A percentile compares a stretch with the other conserved stretches of the same genome.
Evolutionary conservation across 2,113 vertebrate species (phyloP).

Genomic region (Cariama cristata): DNA sequence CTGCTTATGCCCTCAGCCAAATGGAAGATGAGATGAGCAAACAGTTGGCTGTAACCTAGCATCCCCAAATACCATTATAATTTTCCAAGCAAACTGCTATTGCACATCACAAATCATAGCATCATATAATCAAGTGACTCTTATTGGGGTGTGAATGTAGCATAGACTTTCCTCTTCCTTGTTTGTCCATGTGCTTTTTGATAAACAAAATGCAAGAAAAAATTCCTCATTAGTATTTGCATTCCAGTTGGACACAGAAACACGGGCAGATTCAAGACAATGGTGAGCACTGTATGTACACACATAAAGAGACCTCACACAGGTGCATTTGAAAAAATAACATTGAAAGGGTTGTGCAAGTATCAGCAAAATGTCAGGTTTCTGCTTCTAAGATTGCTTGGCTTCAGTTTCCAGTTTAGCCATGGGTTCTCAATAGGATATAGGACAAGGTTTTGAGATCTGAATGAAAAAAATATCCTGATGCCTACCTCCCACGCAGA

Average conservation of each 20-base stretch:
- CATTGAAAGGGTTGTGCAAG: not conserved
- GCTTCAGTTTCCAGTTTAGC: not conserved
- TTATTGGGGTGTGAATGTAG: not conserved
- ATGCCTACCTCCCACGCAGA: not conserved
- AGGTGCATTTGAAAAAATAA: not conserved
- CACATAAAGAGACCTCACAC: not conserved
- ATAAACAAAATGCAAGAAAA: not conserved
- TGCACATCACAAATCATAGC: not conserved
- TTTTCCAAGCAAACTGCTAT: not conserved
- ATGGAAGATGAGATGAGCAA: not conserved
- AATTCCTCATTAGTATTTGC: not conserved
- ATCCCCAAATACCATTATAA: not conserved
- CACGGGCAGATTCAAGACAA: not conserved
- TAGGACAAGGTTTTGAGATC: not conserved
- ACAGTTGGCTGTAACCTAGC: not conserved
- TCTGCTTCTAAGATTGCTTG: not conserved
- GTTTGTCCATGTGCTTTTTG: not conserved
- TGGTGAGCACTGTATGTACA: rapidly evolving
- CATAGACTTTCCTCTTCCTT: not conserved
- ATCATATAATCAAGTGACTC: not conserved
- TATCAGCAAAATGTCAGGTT: not conserved
- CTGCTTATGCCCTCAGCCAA: not conserved
- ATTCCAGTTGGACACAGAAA: not conserved
- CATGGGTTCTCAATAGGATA: not conserved
- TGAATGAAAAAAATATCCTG: not conserved